phyloP scores from a whole-genome alignment of 2,797 vertebrate genomes.

The Coregonus sp. region DNA sequence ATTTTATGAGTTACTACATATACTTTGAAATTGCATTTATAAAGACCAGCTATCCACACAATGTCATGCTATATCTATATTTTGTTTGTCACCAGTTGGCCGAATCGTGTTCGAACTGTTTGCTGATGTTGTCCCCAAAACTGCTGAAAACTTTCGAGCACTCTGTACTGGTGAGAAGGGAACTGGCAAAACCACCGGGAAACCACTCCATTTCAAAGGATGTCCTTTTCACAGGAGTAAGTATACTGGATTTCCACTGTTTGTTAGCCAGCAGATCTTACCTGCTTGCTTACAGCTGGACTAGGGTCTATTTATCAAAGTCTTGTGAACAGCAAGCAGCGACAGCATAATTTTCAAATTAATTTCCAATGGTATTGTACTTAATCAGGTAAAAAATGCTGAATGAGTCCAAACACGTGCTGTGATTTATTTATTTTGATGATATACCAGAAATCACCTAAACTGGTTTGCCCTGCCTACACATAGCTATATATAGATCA shows the following conservation, averaged over 20 bases:
- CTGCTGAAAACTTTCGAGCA: slow-evolving; percentile 94
- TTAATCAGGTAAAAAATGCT: no score
- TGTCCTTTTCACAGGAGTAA: slow-evolving; percentile 96
- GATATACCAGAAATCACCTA: no score
- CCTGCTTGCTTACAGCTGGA: no score
- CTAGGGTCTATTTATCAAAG: no score
- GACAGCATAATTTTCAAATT: no score
- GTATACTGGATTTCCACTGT: slow-evolving; percentile 29
- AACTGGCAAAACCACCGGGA: slow-evolving; percentile 84
- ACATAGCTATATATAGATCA: no score
- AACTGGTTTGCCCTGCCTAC: no score
- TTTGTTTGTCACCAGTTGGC: slow-evolving; percentile 73
- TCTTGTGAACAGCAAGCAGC: no score
- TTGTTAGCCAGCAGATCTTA: no score
- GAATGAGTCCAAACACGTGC: no score
- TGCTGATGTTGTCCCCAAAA: slow-evolving; percentile 90
- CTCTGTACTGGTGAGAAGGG: slow-evolving; percentile 96
- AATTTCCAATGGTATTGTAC: no score
- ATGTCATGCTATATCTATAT: background rate
- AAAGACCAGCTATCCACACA: background rate
- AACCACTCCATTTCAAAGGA: slow-evolving; percentile 94
- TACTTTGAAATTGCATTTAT: background rate
- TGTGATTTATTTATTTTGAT: no score
- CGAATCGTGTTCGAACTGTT: slow-evolving; percentile 92
- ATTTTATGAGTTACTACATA: background rate